A percentile compares a stretch with the other conserved stretches of the same genome.
phyloP scores from a whole-genome alignment of 2,888 invertebrate species.

The Caenorhabditis imperialis region DNA sequence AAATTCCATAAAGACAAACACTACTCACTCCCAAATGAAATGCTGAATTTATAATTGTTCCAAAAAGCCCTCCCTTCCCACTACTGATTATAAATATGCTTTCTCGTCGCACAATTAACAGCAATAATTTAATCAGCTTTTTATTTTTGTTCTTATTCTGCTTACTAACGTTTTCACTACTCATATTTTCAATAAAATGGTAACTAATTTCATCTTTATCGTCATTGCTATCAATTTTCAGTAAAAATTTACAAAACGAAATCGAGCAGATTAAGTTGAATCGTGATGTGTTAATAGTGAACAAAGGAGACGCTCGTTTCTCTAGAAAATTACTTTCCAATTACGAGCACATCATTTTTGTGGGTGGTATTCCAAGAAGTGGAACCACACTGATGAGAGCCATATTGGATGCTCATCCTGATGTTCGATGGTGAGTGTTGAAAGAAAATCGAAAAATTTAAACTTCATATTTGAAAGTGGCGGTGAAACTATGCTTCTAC shows the following conservation, averaged over 20 bases:
- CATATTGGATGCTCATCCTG: slow-evolving; percentile 97
- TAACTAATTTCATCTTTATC: neutral
- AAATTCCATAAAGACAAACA: neutral
- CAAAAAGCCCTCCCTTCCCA: too few species aligned
- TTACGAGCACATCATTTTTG: slow-evolving; percentile 58
- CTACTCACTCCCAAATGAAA: neutral
- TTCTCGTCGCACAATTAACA: slow-evolving; percentile 8
- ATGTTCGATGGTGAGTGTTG: slow-evolving; percentile 82
- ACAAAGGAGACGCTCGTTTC: slow-evolving; percentile 18
- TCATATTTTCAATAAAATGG: slow-evolving; percentile 29
- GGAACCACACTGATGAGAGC: slow-evolving; percentile 97
- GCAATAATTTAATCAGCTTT: slow-evolving; percentile 9
- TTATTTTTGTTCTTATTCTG: slow-evolving; percentile 15
- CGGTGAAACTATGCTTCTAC: slow-evolving; percentile 87
- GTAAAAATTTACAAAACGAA: slow-evolving; percentile 22
- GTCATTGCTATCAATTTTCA: neutral
- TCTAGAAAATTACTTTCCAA: slow-evolving; percentile 50
- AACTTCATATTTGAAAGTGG: slow-evolving; percentile 44
- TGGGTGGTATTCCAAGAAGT: slow-evolving; percentile 94
- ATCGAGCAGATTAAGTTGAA: slow-evolving; percentile 4
- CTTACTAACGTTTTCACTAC: slow-evolving; percentile 5
- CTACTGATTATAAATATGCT: neutral
- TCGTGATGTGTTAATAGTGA: slow-evolving; percentile 7
- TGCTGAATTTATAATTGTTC: neutral
- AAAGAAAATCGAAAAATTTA: neutral